Conservation (phyloP, 2,888 invertebrate genomes). For the Ormyrus rosae region DNA sequence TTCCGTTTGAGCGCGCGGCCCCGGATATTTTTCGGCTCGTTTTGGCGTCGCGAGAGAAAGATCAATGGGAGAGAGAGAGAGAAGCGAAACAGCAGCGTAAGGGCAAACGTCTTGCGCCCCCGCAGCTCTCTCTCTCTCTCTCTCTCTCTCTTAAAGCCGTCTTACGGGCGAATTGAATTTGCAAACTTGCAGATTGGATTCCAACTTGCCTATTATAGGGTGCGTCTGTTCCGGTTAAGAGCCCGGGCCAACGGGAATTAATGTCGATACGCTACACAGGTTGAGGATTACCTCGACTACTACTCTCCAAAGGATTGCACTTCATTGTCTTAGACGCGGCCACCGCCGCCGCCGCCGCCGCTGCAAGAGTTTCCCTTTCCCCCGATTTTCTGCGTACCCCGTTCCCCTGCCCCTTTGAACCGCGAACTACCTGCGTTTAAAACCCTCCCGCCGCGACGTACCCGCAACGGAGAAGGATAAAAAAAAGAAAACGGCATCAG, state of each 20-base stretch:
- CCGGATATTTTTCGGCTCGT: too few relatives aligned
- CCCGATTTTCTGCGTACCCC: constrained; percentile 14
- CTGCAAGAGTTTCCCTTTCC: background rate
- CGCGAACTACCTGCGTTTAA: background rate
- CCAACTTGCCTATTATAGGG: constrained; percentile 76
- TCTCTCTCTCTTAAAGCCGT: constrained; percentile 53
- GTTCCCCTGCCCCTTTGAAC: background rate
- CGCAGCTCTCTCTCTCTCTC: constrained; percentile 41
- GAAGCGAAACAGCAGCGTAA: constrained; percentile 49
- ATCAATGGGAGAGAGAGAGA: background rate
- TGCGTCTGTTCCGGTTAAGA: constrained; percentile 76
- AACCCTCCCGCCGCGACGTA: constrained; percentile 22
- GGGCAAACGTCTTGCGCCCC: constrained; percentile 28
- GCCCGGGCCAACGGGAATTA: constrained; percentile 73
- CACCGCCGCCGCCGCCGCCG: constrained; percentile 6
- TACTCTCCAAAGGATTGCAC: constrained; percentile 68
- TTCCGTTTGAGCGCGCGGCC: background rate
- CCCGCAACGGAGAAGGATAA: constrained; percentile 46
- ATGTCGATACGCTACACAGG: constrained; percentile 75
- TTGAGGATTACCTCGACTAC: constrained; percentile 68
- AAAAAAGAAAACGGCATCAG: background rate
- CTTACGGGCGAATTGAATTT: constrained; percentile 73
- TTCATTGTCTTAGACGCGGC: constrained; percentile 67
- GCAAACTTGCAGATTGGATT: constrained; percentile 77
- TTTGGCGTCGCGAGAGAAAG: background rate